Evolutionary conservation across 23 tunicate species (phyloP).

Genomic region (Trididemnum miniatum): DNA sequence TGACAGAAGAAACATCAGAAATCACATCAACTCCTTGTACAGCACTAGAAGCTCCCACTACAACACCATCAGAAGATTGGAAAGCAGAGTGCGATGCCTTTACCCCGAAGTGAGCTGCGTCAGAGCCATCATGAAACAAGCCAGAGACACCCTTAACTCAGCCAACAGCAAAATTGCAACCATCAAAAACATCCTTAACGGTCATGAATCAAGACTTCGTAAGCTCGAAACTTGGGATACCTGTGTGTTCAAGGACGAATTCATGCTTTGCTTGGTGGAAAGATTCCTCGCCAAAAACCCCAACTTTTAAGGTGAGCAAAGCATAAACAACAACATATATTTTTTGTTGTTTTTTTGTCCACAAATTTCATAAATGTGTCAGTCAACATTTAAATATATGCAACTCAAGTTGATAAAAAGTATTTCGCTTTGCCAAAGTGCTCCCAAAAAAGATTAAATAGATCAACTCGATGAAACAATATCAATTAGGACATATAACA

Average conservation of each 20-base stretch:
- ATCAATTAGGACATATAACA: too few relatives aligned
- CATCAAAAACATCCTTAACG: not conserved
- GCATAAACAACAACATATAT: too few relatives aligned
- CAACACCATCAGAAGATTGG: not conserved
- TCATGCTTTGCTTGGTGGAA: not conserved
- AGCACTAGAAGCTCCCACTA: not conserved
- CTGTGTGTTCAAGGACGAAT: not conserved
- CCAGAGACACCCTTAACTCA: not conserved
- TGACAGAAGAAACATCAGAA: not conserved
- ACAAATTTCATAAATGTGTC: too few relatives aligned
- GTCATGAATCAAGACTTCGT: conserved; percentile 2
- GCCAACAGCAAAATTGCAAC: not conserved
- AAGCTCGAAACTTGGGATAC: conserved; percentile 6
- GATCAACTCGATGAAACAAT: too few relatives aligned
- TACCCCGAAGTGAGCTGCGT: conserved; percentile 1
- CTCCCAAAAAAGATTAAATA: too few relatives aligned
- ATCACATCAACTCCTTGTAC: not conserved
- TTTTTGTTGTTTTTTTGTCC: too few relatives aligned
- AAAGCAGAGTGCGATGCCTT: not conserved
- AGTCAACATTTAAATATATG: too few relatives aligned
- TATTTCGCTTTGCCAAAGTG: too few relatives aligned
- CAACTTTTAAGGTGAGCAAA: conserved; percentile 4
- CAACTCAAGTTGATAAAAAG: too few relatives aligned
- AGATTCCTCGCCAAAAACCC: conserved; percentile 26
- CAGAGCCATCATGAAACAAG: not conserved